Percentiles rank a stretch among this genome's conserved stretches.
Conservation (phyloP, 2,888 invertebrate species). For the Cremastinae sp. region DNA sequence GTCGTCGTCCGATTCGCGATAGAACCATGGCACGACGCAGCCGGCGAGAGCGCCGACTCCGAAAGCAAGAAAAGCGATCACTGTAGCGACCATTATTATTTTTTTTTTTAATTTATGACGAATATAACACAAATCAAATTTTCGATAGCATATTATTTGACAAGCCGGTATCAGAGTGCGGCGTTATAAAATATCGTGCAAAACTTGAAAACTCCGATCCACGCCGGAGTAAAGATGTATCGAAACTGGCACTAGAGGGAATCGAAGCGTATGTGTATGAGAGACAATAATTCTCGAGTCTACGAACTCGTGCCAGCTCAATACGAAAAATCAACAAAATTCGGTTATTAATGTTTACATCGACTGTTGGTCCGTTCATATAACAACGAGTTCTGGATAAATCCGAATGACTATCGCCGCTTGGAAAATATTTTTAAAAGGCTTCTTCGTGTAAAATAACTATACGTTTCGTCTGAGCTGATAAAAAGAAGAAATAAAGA, state of each 20-base stretch:
- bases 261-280: no score
- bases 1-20: slow-evolving; percentile 39
- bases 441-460: no score
- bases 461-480: neutral
- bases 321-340: neutral
- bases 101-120: neutral
- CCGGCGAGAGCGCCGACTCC: slow-evolving; percentile 52
- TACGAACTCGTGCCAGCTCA: no score
- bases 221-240: no score
- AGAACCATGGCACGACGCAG: slow-evolving; percentile 60
- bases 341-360: neutral
- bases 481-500: neutral
- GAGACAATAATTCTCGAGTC: no score
- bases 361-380: neutral
- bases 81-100: slow-evolving; percentile 53
- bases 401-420: neutral
- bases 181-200: no score
- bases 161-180: neutral
- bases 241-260: no score
- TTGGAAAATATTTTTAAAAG: no score
- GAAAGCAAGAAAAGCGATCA: slow-evolving; percentile 52
- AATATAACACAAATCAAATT: slow-evolving; percentile 22
- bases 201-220: no score
- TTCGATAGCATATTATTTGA: slow-evolving; percentile 6
- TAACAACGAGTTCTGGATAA: neutral